Conservation (phyloP, 2,113 vertebrate species). For the Scartelaos histophorus region DNA sequence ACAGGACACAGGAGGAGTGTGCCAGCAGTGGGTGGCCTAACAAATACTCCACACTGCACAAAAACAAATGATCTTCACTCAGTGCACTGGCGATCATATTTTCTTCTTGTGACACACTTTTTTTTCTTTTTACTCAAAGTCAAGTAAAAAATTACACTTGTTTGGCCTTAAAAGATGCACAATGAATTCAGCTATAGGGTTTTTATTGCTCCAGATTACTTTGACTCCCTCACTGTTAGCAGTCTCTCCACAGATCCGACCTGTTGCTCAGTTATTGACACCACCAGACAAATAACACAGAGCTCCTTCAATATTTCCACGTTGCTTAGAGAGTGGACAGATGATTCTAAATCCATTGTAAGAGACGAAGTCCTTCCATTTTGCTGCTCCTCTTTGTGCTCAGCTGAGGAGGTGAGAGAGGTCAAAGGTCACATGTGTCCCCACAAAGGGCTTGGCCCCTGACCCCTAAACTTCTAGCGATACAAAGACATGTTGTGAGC, state of each 20-base stretch:
- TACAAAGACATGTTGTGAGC: not conserved
- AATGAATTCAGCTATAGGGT: no score
- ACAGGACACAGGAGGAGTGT: not conserved
- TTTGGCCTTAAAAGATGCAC: no score
- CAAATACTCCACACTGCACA: not conserved
- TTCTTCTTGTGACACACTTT: no score
- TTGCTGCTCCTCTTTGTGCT: constrained; percentile 21
- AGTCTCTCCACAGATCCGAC: no score
- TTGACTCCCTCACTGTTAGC: no score
- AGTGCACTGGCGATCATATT: no score
- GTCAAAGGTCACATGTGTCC: constrained; percentile 64
- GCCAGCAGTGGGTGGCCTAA: not conserved
- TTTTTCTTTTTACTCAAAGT: no score
- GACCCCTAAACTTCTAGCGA: constrained; percentile 64
- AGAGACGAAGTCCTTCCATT: not conserved
- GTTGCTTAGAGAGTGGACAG: no score
- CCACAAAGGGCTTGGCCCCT: constrained; percentile 59
- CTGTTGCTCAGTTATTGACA: no score
- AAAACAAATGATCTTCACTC: not conserved
- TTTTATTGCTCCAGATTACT: no score
- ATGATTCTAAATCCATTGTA: not conserved
- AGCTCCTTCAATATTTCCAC: not conserved
- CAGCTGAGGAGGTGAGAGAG: constrained; percentile 40
- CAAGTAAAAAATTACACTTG: no score
- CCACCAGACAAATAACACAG: not conserved